Percentiles rank a stretch among this genome's conserved stretches.
These are phyloP conservation scores for Raja brachyura DNA, from an alignment of 2,113 vertebrate species.

Conservation along the genomic window DNA sequence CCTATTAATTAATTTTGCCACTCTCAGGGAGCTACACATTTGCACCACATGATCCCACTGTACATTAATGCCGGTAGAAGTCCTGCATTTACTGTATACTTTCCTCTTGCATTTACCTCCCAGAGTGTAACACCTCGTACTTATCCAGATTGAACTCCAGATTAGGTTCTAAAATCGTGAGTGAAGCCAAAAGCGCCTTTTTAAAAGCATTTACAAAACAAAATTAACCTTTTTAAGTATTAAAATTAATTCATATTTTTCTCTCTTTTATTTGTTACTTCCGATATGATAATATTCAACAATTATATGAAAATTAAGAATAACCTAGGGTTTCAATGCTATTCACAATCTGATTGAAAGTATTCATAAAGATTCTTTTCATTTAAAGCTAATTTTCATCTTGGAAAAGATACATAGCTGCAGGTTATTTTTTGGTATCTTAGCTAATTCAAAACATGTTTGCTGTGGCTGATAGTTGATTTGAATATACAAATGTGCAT, in stretches of 20 bases:
- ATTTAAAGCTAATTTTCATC: not conserved
- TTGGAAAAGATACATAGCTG: not conserved
- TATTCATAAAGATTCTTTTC: not conserved
- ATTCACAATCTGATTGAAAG: not conserved
- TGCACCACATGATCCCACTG: too few relatives aligned
- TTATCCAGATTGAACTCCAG: too few relatives aligned
- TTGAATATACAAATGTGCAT: not conserved
- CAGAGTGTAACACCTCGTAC: too few relatives aligned
- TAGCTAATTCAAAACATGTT: not conserved
- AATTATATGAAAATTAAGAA: not conserved
- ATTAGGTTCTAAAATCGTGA: not conserved
- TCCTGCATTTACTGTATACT: too few relatives aligned
- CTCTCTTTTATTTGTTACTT: not conserved
- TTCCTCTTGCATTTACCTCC: too few relatives aligned
- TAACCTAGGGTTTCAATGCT: not conserved
- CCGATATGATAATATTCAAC: not conserved
- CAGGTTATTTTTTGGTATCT: not conserved
- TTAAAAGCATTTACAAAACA: not conserved
- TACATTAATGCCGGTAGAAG: too few relatives aligned
- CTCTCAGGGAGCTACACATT: too few relatives aligned
- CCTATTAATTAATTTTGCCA: too few relatives aligned
- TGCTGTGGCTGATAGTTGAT: not conserved
- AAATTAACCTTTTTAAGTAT: not conserved
- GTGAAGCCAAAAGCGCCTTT: not conserved
- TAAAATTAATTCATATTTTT: not conserved